Percentiles rank a stretch among this genome's conserved stretches.
These are phyloP conservation scores for Miniopterus natalensis DNA, from an alignment of 2,113 vertebrate species.

Conservation along the genomic window DNA sequence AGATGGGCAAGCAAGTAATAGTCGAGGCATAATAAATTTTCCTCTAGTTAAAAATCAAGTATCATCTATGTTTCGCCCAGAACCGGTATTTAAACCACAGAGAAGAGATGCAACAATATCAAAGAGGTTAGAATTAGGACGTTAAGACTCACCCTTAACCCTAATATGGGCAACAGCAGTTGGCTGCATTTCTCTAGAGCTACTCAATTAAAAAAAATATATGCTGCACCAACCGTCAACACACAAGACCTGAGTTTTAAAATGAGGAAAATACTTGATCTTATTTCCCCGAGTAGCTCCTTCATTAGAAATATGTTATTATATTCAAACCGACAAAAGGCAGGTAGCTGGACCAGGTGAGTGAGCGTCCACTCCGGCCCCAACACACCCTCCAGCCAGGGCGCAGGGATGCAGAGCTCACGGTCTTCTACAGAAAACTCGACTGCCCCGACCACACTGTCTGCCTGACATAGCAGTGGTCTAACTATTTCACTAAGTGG, in stretches of 20 bases:
- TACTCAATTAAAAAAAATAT: not conserved
- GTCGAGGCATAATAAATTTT: not conserved
- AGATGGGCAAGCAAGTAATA: not conserved
- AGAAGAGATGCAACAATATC: not conserved
- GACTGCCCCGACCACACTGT: not conserved
- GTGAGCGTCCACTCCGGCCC: too few relatives aligned
- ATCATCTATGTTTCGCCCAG: not conserved
- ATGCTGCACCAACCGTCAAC: accelerated
- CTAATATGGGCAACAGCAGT: too few relatives aligned
- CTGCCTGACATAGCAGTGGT: not conserved
- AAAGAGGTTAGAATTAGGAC: not conserved
- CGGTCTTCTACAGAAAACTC: not conserved
- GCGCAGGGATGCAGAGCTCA: not conserved
- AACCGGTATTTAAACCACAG: not conserved
- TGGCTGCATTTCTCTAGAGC: not conserved
- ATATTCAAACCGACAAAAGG: not conserved
- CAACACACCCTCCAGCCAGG: not conserved
- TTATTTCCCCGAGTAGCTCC: not conserved
- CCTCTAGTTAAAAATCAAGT: not conserved
- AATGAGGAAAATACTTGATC: not conserved
- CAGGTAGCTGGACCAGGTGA: not conserved
- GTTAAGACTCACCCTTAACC: not conserved
- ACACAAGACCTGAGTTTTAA: not conserved
- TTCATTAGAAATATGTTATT: not conserved
- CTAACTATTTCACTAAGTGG: not conserved